phyloP scores from a whole-genome alignment of 2,113 vertebrate species.

The Thomomys bottae region DNA sequence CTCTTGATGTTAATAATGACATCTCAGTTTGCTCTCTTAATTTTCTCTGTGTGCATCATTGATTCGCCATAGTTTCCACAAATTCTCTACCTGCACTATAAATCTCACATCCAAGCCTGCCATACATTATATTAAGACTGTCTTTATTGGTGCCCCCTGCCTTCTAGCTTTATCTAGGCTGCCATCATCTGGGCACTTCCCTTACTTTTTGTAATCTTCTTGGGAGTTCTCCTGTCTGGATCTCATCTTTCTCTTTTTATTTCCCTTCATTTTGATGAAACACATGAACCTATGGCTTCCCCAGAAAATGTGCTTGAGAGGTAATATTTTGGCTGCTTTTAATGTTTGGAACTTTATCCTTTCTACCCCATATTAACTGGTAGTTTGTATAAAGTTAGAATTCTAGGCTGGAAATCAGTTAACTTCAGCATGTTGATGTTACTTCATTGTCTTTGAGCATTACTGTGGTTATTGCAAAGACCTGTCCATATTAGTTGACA shows the following conservation, averaged over 20 bases:
- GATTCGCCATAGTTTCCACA: neutral
- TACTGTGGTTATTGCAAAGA: slow-evolving; percentile 7
- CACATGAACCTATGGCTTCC: no score
- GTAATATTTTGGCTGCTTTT: slow-evolving; percentile 32
- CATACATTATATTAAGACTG: neutral
- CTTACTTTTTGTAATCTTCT: slow-evolving; percentile 21
- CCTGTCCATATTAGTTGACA: neutral
- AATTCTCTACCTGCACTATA: neutral
- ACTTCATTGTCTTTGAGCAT: slow-evolving; percentile 17
- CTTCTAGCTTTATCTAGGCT: neutral
- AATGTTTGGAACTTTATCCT: slow-evolving; percentile 27
- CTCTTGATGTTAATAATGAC: slow-evolving; percentile 15
- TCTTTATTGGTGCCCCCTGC: neutral
- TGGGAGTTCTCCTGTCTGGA: neutral
- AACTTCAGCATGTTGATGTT: slow-evolving; percentile 32
- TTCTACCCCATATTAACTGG: neutral
- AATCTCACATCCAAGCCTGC: neutral
- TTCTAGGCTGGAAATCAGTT: slow-evolving; percentile 38
- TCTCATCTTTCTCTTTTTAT: no score
- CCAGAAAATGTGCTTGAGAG: neutral
- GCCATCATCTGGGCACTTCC: neutral
- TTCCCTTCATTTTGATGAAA: no score
- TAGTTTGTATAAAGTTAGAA: neutral
- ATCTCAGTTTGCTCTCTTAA: neutral
- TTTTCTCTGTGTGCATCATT: neutral